Base-by-base conservation (phyloP, 2,888 invertebrate species). In the Aplocera efformata region DNA sequence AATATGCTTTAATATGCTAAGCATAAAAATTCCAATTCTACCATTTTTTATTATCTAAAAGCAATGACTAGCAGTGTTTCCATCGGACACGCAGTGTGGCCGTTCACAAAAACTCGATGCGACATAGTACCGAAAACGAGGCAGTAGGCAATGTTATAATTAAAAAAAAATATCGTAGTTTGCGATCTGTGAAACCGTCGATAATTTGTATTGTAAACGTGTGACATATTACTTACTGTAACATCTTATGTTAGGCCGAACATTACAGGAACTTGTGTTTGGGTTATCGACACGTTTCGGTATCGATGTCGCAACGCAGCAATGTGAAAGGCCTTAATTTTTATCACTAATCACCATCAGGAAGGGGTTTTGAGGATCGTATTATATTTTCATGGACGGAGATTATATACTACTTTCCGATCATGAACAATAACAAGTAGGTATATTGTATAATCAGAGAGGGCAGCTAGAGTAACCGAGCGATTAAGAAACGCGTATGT, bases 321-420 rank as follows among this genome's bases (percentile, higher is more conserved):
- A 24, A 8, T 4, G 6, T 21, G 9, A 6, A 17, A 22, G 23
- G 7, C 7, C 20, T n/a, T n/a, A n/a, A 27, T 10, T 13, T 25
- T 34, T 30, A 35, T 10, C n/a, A n/a, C n/a, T n/a, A 35, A 31
- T 20, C 23, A 42, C 8, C 13, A 17, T 17, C 20, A 41, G 44
- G 47, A 43, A 49, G 42, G 45, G 45, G 48, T 44, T 10, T 39
- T 10, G 32, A 44, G 54, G 53, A 50, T 54, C 49, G 58, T 57
- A 53, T 56, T 58, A 69, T n/a, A n/a, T 72, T 69, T 67, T 72
- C 73, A 71, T 81, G 81, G 82, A 82, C 82, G 82, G 82, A 82
- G 70, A 74, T 67, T 63, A 67, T 50, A 57, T 64, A 67, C 60
- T 58, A 42, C 48, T 50, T 44, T 42, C 29, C 32, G 45, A 43